These are phyloP conservation scores for Polypedilum pembai DNA, from an alignment of 1,140 invertebrate species.

Conservation along the genomic window DNA sequence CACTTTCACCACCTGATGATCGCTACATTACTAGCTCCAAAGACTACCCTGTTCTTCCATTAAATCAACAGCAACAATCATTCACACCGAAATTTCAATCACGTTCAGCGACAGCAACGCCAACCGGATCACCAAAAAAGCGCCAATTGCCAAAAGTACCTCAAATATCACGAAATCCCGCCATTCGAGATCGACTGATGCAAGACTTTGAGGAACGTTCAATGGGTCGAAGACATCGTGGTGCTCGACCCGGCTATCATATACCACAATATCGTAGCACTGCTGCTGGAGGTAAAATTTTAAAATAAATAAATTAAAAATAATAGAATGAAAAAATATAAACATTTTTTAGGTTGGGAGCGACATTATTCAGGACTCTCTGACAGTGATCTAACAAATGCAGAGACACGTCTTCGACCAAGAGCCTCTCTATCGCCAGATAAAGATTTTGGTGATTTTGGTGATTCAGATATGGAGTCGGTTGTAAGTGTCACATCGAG, in stretches of 20 bases:
- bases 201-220: slow-evolving; percentile 81
- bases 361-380: slow-evolving; percentile 70
- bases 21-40: slow-evolving; percentile 36
- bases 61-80: slow-evolving; percentile 36
- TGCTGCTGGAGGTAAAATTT: slow-evolving; percentile 48
- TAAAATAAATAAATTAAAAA: slow-evolving; percentile 38
- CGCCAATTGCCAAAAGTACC: slow-evolving; percentile 80
- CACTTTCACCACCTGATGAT: slow-evolving; percentile 42
- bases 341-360: slow-evolving; percentile 55
- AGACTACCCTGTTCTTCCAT: slow-evolving; percentile 44
- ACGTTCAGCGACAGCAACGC: slow-evolving; percentile 83
- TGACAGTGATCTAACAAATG: slow-evolving; percentile 66
- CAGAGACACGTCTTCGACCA: slow-evolving; percentile 48
- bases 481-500: slow-evolving; percentile 79
- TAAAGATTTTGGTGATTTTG: slow-evolving; percentile 60
- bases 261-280: slow-evolving; percentile 63
- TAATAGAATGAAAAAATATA: slow-evolving; percentile 29
- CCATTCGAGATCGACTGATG: slow-evolving; percentile 60
- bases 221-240: slow-evolving; percentile 53
- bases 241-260: slow-evolving; percentile 51
- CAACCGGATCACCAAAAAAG: slow-evolving; percentile 90
- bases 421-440: slow-evolving; percentile 57
- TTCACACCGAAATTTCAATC: slow-evolving; percentile 61
- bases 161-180: slow-evolving; percentile 43
- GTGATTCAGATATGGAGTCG: slow-evolving; percentile 83